These are phyloP conservation scores for Nemotelus nigrinus DNA, from an alignment of 2,888 invertebrate species.

Conservation along the genomic window DNA sequence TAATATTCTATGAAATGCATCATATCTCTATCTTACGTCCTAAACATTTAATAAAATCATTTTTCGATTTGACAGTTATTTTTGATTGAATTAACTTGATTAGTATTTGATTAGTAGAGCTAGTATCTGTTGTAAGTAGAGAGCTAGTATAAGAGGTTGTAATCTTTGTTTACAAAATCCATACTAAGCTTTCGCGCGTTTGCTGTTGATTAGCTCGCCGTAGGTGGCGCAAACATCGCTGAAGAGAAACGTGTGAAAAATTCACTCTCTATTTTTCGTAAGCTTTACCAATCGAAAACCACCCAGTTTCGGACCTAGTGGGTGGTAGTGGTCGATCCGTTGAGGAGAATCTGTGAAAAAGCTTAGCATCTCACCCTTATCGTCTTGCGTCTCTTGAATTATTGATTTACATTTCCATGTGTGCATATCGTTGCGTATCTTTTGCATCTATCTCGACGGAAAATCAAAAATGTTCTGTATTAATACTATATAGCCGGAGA, in stretches of 20 bases:
- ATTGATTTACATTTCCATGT: conserved; percentile 26
- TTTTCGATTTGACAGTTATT: too few species aligned
- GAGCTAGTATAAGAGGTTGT: too few species aligned
- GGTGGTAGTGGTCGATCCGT: conserved; percentile 5
- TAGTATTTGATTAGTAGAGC: too few species aligned
- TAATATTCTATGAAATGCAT: too few species aligned
- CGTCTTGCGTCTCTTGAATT: conserved; percentile 17
- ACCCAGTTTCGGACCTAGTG: background rate
- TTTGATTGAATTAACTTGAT: too few species aligned
- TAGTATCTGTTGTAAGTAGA: too few species aligned
- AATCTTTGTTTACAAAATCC: background rate
- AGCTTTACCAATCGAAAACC: background rate
- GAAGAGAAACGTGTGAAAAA: too few species aligned
- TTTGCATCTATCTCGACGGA: conserved; percentile 19
- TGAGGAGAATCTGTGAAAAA: background rate
- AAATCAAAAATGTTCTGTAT: conserved; percentile 10
- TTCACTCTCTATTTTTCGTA: background rate
- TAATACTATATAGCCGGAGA: too few species aligned
- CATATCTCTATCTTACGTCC: too few species aligned
- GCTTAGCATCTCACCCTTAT: background rate
- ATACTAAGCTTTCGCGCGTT: background rate
- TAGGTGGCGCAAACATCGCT: too few species aligned
- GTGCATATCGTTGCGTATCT: background rate
- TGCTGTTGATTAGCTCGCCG: too few species aligned
- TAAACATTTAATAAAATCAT: too few species aligned